A percentile compares a stretch with the other conserved stretches of the same genome.
Evolutionary conservation across 2,888 invertebrate species (phyloP).

Genomic region (Graphium colonna): DNA sequence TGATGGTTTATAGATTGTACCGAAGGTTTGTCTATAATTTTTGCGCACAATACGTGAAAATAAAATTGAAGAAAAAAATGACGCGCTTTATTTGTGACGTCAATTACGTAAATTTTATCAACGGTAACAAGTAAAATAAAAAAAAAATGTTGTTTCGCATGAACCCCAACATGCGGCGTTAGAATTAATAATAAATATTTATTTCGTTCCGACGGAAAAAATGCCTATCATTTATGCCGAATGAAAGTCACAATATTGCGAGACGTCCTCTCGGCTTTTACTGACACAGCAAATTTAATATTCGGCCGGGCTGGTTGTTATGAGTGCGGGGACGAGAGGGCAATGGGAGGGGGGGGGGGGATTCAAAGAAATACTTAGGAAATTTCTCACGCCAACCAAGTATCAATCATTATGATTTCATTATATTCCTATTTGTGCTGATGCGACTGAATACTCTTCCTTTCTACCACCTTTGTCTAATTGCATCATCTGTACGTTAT

Average conservation of each 20-base stretch:
- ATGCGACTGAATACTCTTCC: no score
- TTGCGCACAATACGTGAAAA: no score
- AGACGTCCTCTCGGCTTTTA: constrained; percentile 46
- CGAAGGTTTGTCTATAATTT: no score
- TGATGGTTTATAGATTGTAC: no score
- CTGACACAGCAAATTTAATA: constrained; percentile 71
- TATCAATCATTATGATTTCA: constrained; percentile 67
- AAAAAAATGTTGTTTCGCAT: background rate
- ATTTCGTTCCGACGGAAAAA: constrained; percentile 7
- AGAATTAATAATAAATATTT: constrained; percentile 1
- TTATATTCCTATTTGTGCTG: no score
- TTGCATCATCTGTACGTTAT: no score
- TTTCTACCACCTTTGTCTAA: no score
- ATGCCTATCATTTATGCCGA: constrained; percentile 32
- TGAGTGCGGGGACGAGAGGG: constrained; percentile 38
- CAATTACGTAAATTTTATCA: no score
- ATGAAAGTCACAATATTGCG: constrained; percentile 62
- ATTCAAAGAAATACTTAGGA: constrained; percentile 44
- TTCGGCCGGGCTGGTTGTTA: constrained; percentile 55
- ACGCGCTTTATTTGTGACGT: no score
- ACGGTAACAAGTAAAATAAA: background rate
- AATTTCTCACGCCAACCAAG: constrained; percentile 43
- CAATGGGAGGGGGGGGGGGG: constrained; percentile 30
- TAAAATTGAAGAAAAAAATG: no score
- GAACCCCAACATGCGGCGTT: background rate